A percentile compares a stretch with the other conserved stretches of the same genome.
phyloP scores from a whole-genome alignment of 2,113 vertebrate genomes.

The Candoia aspera region DNA sequence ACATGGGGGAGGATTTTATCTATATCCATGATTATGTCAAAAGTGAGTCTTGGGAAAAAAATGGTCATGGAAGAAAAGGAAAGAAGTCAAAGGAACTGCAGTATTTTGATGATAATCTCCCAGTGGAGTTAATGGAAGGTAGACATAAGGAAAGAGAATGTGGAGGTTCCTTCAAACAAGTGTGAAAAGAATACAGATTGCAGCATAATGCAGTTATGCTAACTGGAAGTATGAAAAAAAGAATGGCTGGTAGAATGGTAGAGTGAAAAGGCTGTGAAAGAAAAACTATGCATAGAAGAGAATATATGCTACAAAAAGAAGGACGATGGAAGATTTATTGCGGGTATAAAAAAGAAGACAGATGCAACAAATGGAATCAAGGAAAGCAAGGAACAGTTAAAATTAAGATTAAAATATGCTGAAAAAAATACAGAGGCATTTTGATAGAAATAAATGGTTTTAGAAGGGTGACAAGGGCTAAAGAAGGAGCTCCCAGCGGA shows the following conservation, averaged over 20 bases:
- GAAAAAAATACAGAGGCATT: neutral
- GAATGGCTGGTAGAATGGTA: neutral
- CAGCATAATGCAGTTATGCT: neutral
- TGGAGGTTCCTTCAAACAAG: neutral
- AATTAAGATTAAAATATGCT: neutral
- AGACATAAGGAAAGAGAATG: neutral
- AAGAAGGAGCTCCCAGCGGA: neutral
- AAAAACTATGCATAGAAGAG: neutral
- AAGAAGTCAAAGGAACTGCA: neutral
- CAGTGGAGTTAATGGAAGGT: neutral
- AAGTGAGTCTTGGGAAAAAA: neutral
- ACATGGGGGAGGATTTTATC: neutral
- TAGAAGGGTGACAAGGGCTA: neutral
- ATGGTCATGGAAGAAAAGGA: neutral
- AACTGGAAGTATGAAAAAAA: neutral
- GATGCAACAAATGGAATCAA: neutral
- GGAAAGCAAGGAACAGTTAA: neutral
- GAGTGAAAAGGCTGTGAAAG: neutral
- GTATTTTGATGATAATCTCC: neutral
- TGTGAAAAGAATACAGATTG: neutral
- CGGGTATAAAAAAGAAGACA: neutral
- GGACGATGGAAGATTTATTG: neutral
- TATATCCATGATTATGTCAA: neutral
- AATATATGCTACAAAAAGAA: neutral
- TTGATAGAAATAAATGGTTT: neutral